A percentile compares a stretch with the other conserved stretches of the same genome.
Evolutionary conservation across 2,113 vertebrate genomes (phyloP).

Genomic region (Pollimyrus isidori): DNA sequence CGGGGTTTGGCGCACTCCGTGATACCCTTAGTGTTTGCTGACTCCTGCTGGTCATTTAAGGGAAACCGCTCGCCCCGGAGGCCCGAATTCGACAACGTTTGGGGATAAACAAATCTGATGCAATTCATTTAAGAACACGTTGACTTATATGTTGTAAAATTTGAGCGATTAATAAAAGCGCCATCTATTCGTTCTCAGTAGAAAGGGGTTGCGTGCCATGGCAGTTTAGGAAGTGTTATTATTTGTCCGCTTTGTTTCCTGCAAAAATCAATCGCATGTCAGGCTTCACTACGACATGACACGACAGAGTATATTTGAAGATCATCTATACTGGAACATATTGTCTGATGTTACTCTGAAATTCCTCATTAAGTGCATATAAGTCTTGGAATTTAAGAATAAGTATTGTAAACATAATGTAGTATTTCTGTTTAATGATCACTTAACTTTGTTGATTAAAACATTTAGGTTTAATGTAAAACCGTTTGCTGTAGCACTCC

Average conservation of each 20-base stretch:
- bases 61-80: neutral
- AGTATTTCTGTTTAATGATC: neutral
- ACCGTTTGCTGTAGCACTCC: neutral
- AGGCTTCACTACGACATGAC: neutral
- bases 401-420: neutral
- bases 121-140: neutral
- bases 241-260: neutral
- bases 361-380: neutral
- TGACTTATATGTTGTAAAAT: neutral
- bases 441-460: neutral
- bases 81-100: neutral
- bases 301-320: neutral
- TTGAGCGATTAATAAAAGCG: neutral
- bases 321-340: neutral
- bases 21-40: neutral
- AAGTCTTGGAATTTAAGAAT: neutral
- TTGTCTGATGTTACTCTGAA: neutral
- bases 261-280: neutral
- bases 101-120: neutral
- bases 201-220: neutral
- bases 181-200: neutral
- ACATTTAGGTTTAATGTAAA: neutral
- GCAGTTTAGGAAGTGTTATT: neutral
- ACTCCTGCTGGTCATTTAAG: constrained; percentile 14
- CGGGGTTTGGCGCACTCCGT: neutral